These are phyloP conservation scores for Bryconaethiops microstoma DNA, from an alignment of 2,797 vertebrate species.

Conservation along the genomic window DNA sequence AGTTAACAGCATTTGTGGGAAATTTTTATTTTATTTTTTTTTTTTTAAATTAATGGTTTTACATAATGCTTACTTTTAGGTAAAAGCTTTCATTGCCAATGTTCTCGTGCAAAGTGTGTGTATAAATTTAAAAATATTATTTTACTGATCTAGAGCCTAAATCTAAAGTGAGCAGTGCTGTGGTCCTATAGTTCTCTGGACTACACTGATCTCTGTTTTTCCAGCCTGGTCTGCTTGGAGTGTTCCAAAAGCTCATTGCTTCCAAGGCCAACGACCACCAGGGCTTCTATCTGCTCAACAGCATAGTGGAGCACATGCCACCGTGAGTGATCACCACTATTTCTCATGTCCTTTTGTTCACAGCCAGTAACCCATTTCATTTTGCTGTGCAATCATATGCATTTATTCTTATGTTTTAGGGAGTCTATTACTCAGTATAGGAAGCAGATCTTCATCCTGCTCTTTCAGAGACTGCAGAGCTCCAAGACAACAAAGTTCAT, in stretches of 20 bases:
- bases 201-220: conserved; percentile 21
- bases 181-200: not conserved
- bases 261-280: conserved; percentile 99
- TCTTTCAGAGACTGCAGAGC: conserved; percentile 97
- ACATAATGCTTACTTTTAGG: too few species aligned
- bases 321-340: conserved; percentile 78
- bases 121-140: too few species aligned
- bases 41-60: too few species aligned
- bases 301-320: conserved; percentile 96
- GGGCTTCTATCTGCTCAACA: conserved; percentile 97
- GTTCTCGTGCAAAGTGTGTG: too few species aligned
- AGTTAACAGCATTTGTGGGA: too few species aligned
- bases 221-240: conserved; percentile 94
- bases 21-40: too few species aligned
- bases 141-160: too few species aligned
- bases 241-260: conserved; percentile 98
- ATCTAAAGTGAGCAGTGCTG: too few species aligned
- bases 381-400: not conserved
- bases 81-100: too few species aligned
- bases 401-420: conserved; percentile 65
- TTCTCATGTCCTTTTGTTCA: not conserved
- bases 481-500: conserved; percentile 99
- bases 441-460: conserved; percentile 97
- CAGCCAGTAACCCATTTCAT: not conserved
- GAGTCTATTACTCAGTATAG: conserved; percentile 92